Evolutionary conservation across 2,888 invertebrate species (phyloP).

Genomic region (Melanostoma mellinum): DNA sequence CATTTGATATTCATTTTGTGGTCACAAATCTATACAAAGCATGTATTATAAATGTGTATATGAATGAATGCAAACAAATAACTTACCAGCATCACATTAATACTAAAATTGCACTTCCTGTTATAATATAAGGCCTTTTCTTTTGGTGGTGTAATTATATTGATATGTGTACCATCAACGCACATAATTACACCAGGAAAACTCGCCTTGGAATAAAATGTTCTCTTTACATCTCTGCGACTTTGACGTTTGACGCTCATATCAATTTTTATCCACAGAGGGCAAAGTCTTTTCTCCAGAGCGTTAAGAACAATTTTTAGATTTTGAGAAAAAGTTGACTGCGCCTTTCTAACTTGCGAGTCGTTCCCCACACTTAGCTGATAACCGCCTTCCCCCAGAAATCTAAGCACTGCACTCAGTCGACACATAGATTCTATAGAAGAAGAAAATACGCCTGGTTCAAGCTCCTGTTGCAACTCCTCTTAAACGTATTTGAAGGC

Average conservation of each 20-base stretch:
- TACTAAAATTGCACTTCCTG: not conserved
- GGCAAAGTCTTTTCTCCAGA: not conserved
- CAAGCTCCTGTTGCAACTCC: no score
- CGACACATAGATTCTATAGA: no score
- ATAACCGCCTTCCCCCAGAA: no score
- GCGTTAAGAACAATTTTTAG: not conserved
- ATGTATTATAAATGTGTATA: not conserved
- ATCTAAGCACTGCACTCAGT: no score
- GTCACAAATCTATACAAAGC: not conserved
- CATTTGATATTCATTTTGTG: not conserved
- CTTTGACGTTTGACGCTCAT: not conserved
- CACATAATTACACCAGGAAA: no score
- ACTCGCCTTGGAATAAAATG: not conserved
- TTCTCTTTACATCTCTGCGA: not conserved
- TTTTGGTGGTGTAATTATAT: no score
- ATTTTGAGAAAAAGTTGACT: slow-evolving; percentile 1
- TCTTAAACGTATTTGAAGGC: no score
- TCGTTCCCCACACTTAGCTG: no score
- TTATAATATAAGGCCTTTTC: no score
- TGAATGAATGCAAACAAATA: not conserved
- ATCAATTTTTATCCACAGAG: not conserved
- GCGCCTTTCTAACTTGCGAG: not conserved
- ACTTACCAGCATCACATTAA: not conserved
- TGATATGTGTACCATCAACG: no score
- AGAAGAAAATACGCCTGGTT: no score